A percentile compares a stretch with the other conserved stretches of the same genome.
These are phyloP conservation scores for Saccostrea glomerata DNA, from an alignment of 1,140 invertebrate species.

Conservation along the genomic window DNA sequence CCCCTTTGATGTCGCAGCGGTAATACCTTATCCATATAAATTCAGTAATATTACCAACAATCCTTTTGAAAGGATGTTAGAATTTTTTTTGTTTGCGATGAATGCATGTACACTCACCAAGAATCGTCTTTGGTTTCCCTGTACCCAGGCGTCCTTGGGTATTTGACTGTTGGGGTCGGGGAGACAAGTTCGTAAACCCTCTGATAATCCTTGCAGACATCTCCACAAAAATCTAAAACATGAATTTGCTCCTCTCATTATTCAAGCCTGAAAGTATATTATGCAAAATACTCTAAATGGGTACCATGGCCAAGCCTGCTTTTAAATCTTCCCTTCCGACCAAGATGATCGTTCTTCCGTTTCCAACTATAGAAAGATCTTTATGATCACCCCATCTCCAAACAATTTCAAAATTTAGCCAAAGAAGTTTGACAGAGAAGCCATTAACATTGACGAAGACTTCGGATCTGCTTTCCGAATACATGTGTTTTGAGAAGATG, in stretches of 20 bases:
- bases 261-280: neutral
- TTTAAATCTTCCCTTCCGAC: too few species aligned
- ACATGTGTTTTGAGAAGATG: too few species aligned
- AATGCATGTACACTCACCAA: slow-evolving; percentile 59
- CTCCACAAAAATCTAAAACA: slow-evolving; percentile 53
- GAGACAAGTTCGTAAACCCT: slow-evolving; percentile 58
- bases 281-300: neutral
- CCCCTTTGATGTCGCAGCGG: slow-evolving; percentile 70
- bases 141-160: slow-evolving; percentile 69
- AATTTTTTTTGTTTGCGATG: too few species aligned
- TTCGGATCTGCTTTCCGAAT: too few species aligned
- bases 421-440: too few species aligned
- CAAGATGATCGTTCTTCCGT: too few species aligned
- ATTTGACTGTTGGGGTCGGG: slow-evolving; percentile 66
- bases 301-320: too few species aligned
- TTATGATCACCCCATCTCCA: too few species aligned
- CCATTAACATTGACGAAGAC: too few species aligned
- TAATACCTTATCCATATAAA: slow-evolving; percentile 64
- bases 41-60: neutral
- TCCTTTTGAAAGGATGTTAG: neutral
- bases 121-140: slow-evolving; percentile 65
- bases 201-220: slow-evolving; percentile 46
- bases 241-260: too few species aligned
- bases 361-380: too few species aligned
- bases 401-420: too few species aligned